A percentile compares a stretch with the other conserved stretches of the same genome.
Evolutionary conservation across 2,888 invertebrate genomes (phyloP).

Genomic region (Pediacus dermestoides): DNA sequence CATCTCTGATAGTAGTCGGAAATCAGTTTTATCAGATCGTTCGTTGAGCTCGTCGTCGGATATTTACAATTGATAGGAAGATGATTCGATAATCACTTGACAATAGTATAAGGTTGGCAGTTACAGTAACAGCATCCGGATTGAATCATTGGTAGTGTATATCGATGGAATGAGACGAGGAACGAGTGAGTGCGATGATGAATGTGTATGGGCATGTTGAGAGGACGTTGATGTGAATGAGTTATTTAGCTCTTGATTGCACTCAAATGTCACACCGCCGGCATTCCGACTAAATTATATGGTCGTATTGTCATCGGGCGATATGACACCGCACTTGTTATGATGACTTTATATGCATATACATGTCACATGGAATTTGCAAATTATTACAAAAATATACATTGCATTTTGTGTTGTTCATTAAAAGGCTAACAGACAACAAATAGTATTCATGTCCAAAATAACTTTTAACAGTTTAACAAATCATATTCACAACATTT

Average conservation of each 20-base stretch:
- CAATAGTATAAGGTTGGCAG: conserved; percentile 8
- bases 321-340: conserved; percentile 43
- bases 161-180: conserved; percentile 7
- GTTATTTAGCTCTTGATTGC: conserved; percentile 38
- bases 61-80: conserved; percentile 24
- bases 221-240: conserved; percentile 44
- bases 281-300: conserved; percentile 43
- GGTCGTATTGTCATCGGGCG: conserved; percentile 37
- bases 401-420: conserved; percentile 31
- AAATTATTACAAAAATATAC: conserved; percentile 37
- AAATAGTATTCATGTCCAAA: conserved; percentile 28
- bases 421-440: conserved; percentile 31
- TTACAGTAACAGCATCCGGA: neutral
- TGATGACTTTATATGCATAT: conserved; percentile 44
- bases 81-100: conserved; percentile 17
- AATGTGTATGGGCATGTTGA: conserved; percentile 36
- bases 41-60: conserved; percentile 14
- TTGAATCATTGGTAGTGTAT: conserved; percentile 2
- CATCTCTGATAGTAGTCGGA: conserved; percentile 33
- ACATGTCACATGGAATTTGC: conserved; percentile 39
- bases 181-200: conserved; percentile 33
- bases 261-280: conserved; percentile 44
- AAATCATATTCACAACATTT: too few species aligned
- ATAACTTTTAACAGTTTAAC: conserved; percentile 16
- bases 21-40: conserved; percentile 33